phyloP scores from a whole-genome alignment of 1,140 invertebrate species.

The Zaprionus lachaisei region DNA sequence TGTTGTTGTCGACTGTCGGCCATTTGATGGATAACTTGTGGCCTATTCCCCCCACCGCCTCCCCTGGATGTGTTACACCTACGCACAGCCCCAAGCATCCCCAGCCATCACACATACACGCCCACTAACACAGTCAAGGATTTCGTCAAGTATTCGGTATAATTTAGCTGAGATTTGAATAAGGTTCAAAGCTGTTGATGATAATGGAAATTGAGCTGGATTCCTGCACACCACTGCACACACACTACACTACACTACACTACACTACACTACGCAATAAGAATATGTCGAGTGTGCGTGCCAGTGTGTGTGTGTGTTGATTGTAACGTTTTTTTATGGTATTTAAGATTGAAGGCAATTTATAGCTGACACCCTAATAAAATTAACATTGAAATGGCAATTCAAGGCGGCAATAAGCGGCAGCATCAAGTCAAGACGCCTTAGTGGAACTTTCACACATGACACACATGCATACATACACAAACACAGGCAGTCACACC shows the following conservation, averaged over 20 bases:
- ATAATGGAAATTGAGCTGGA: conserved; percentile 68
- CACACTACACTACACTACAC: conserved; percentile 4
- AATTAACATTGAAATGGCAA: conserved; percentile 84
- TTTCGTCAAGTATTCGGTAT: conserved; percentile 50
- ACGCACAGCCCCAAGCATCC: background rate
- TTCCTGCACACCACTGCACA: conserved; percentile 2
- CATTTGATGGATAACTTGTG: conserved; percentile 79
- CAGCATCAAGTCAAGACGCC: conserved; percentile 27
- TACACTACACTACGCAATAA: conserved; percentile 11
- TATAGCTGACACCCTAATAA: conserved; percentile 84
- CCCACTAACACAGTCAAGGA: background rate
- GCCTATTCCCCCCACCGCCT: conserved; percentile 5
- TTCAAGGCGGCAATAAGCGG: conserved; percentile 79
- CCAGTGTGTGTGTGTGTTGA: conserved; percentile 25
- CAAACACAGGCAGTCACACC: conserved; percentile 30
- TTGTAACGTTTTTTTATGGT: conserved; percentile 79
- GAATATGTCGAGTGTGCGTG: conserved; percentile 27
- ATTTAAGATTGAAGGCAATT: conserved; percentile 84
- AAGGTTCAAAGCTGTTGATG: conserved; percentile 70
- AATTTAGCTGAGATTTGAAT: conserved; percentile 74
- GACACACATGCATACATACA: conserved; percentile 11
- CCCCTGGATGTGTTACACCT: background rate
- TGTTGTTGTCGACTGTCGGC: conserved; percentile 49
- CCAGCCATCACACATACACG: background rate
- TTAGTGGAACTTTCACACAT: conserved; percentile 34